Conservation (phyloP, 2,113 vertebrate genomes). For the Gobiocypris rarus region DNA sequence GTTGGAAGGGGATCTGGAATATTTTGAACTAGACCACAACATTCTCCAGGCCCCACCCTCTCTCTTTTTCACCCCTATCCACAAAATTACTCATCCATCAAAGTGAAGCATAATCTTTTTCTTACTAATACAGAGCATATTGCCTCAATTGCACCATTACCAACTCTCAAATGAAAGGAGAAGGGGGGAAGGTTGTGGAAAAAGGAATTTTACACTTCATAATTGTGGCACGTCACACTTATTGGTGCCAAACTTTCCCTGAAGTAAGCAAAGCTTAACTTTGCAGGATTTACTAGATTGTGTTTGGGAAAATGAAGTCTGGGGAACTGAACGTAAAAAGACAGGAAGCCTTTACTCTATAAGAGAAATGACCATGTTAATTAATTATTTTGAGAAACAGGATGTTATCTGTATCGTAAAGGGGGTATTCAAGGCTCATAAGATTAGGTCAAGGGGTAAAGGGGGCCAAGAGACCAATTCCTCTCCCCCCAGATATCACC, state of each 20-base stretch:
- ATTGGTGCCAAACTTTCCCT: slow-evolving; percentile 68
- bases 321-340: not conserved
- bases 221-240: slow-evolving; percentile 60
- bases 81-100: slow-evolving; percentile 51
- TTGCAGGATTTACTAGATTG: slow-evolving; percentile 55
- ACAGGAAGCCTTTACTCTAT: slow-evolving; percentile 58
- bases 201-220: slow-evolving; percentile 45
- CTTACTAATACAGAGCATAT: slow-evolving; percentile 73
- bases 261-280: slow-evolving; percentile 65
- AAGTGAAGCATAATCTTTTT: slow-evolving; percentile 65
- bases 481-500: not conserved
- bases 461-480: slow-evolving; percentile 37
- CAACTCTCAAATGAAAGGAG: slow-evolving; percentile 2
- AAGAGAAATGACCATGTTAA: slow-evolving; percentile 66
- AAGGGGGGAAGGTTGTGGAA: slow-evolving; percentile 13
- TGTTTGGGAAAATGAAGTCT: slow-evolving; percentile 68
- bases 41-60: slow-evolving; percentile 41
- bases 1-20: slow-evolving; percentile 22
- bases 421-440: slow-evolving; percentile 52
- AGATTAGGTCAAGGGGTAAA: slow-evolving; percentile 21
- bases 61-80: slow-evolving; percentile 13
- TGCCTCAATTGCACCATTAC: slow-evolving; percentile 53
- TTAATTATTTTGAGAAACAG: slow-evolving; percentile 67
- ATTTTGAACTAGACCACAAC: slow-evolving; percentile 34
- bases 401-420: slow-evolving; percentile 65